A percentile compares a stretch with the other conserved stretches of the same genome.
Evolutionary conservation across 2,888 invertebrate genomes (phyloP).

Genomic region (Eupeodes luniger): DNA sequence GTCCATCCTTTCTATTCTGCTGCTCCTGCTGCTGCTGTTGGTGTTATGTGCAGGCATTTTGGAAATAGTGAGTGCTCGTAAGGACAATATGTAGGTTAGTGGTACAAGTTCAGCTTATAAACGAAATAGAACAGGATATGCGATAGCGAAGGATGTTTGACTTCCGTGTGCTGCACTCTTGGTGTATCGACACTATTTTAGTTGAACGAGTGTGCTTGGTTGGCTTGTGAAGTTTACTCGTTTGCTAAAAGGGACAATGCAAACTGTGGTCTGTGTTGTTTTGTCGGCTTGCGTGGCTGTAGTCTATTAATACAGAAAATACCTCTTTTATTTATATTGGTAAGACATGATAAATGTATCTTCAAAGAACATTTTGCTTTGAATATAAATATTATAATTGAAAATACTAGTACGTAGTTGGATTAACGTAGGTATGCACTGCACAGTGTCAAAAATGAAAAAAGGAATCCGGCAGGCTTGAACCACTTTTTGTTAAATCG

Average conservation of each 20-base stretch:
- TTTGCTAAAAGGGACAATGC: conserved; percentile 51
- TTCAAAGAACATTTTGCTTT: too few relatives aligned
- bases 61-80: conserved; percentile 56
- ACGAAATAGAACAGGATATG: conserved; percentile 69
- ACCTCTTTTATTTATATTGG: too few relatives aligned
- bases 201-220: conserved; percentile 18
- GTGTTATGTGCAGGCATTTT: conserved; percentile 57
- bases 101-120: conserved; percentile 70
- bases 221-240: neutral
- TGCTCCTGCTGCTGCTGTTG: conserved; percentile 14
- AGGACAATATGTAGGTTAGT: conserved; percentile 70
- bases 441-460: too few relatives aligned
- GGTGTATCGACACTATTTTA: conserved; percentile 64
- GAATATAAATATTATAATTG: too few relatives aligned
- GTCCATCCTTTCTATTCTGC: neutral
- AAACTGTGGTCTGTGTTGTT: conserved; percentile 53
- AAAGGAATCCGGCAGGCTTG: too few relatives aligned
- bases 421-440: too few relatives aligned
- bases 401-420: too few relatives aligned
- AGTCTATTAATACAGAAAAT: conserved; percentile 15
- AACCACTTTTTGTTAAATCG: too few relatives aligned
- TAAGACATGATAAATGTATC: too few relatives aligned
- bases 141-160: conserved; percentile 67
- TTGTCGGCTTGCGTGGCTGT: conserved; percentile 36
- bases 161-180: conserved; percentile 66